Conservation (phyloP, 1,140 invertebrate species). For the Lineus longissimus region DNA sequence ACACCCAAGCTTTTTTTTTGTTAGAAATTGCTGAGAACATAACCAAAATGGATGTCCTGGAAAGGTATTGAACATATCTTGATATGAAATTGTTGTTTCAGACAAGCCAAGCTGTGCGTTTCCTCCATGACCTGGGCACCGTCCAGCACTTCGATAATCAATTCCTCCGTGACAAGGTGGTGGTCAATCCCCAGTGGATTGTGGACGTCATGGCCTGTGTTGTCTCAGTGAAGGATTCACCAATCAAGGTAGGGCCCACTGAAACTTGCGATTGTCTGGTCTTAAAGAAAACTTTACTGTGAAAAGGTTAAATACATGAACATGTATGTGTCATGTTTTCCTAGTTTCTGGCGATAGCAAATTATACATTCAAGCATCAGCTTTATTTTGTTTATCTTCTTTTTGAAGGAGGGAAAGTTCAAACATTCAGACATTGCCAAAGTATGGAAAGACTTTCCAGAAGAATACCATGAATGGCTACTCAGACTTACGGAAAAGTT, state of each 20-base stretch:
- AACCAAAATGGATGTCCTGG: too few species aligned
- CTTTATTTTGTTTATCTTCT: too few species aligned
- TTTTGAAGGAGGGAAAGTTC: conserved; percentile 44
- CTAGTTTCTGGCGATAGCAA: too few species aligned
- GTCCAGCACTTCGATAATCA: conserved; percentile 50
- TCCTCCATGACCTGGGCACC: conserved; percentile 50
- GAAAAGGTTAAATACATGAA: too few species aligned
- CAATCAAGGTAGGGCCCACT: conserved; percentile 42
- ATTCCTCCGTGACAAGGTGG: conserved; percentile 41
- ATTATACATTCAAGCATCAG: too few species aligned
- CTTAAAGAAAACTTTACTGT: too few species aligned
- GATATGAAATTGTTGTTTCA: too few species aligned
- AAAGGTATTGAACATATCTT: too few species aligned
- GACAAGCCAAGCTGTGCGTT: conserved; percentile 35
- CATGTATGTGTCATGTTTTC: too few species aligned
- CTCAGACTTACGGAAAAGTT: conserved; percentile 51
- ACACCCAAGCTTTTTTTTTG: too few species aligned
- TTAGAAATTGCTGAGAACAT: too few species aligned
- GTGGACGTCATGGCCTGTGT: conserved; percentile 52
- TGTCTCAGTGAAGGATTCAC: conserved; percentile 45
- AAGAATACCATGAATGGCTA: conserved; percentile 45
- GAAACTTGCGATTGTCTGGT: too few species aligned
- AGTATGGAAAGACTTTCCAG: conserved; percentile 42
- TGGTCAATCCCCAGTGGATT: conserved; percentile 53
- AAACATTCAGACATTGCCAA: conserved; percentile 34